These are phyloP conservation scores for Argentina silus DNA, from an alignment of 2,797 vertebrate genomes.

Conservation along the genomic window DNA sequence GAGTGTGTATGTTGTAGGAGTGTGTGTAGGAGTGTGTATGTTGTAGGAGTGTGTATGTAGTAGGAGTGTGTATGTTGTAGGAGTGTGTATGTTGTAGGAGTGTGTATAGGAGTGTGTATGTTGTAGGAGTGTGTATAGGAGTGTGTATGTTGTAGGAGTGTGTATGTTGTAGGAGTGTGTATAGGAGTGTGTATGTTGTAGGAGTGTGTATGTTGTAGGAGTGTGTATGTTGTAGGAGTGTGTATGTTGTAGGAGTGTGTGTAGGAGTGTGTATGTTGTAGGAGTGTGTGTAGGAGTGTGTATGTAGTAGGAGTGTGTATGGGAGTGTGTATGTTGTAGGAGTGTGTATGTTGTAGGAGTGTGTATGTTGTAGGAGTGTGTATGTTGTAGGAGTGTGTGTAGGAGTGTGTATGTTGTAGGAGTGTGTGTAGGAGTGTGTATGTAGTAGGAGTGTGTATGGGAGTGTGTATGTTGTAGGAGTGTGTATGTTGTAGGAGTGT, in stretches of 20 bases:
- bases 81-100: too few species aligned
- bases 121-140: background rate
- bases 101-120: too few species aligned
- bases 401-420: too few species aligned
- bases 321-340: background rate
- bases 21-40: background rate
- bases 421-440: too few species aligned
- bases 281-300: background rate
- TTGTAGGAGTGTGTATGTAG: too few species aligned
- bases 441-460: background rate
- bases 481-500: background rate
- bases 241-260: too few species aligned
- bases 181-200: background rate
- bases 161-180: background rate
- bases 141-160: background rate
- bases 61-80: too few species aligned
- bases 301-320: background rate
- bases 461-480: background rate
- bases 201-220: too few species aligned
- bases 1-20: background rate
- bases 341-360: background rate
- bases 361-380: too few species aligned
- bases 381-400: too few species aligned
- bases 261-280: too few species aligned
- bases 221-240: too few species aligned